These are phyloP conservation scores for Spodoptera litura DNA, from an alignment of 1,140 invertebrate genomes.

Conservation along the genomic window DNA sequence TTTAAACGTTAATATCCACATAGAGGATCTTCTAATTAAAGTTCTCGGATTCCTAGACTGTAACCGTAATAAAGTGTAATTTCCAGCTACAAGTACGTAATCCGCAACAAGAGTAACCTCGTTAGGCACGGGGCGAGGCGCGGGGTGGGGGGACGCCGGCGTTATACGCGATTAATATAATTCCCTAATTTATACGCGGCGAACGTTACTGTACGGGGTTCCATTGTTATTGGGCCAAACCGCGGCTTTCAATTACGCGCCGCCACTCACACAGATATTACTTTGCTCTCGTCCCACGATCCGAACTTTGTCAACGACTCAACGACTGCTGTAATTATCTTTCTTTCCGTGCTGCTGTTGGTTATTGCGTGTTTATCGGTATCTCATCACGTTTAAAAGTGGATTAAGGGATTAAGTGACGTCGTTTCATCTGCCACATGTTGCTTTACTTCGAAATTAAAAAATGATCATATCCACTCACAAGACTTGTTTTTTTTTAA, in stretches of 20 bases:
- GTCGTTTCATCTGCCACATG: not conserved
- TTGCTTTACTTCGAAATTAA: not conserved
- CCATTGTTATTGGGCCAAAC: slow-evolving; percentile 63
- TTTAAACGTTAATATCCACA: slow-evolving; percentile 30
- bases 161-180: slow-evolving; percentile 77
- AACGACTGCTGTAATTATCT: slow-evolving; percentile 50
- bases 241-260: slow-evolving; percentile 67
- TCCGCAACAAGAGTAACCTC: slow-evolving; percentile 51
- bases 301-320: slow-evolving; percentile 49
- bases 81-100: slow-evolving; percentile 48
- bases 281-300: slow-evolving; percentile 45
- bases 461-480: no score
- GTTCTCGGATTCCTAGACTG: slow-evolving; percentile 47
- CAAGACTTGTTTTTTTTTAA: no score
- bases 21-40: slow-evolving; percentile 46
- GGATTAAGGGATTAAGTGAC: not conserved
- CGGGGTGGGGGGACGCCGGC: slow-evolving; percentile 30
- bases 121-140: slow-evolving; percentile 50
- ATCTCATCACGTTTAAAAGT: not conserved
- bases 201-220: slow-evolving; percentile 54
- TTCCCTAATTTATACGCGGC: slow-evolving; percentile 75
- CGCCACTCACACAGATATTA: slow-evolving; percentile 51
- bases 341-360: slow-evolving; percentile 52
- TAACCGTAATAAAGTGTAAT: slow-evolving; percentile 52
- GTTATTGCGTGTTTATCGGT: slow-evolving; percentile 41